phyloP scores from a whole-genome alignment of 2,888 invertebrate genomes.

The Cyaniris semiargus region DNA sequence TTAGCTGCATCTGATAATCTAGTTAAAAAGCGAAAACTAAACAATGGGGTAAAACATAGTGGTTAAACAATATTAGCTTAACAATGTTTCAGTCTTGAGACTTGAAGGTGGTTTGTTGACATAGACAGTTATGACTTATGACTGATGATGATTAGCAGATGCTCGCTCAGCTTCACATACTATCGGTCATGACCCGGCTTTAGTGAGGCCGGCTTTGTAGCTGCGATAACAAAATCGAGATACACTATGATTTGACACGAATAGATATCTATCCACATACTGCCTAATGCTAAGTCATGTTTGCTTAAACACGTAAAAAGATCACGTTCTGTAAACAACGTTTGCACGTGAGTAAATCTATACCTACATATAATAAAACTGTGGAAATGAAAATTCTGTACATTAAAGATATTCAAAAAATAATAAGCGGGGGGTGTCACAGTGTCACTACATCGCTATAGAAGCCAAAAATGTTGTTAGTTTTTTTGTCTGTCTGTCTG shows the following conservation, averaged over 20 bases:
- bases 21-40: too few species aligned
- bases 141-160: neutral
- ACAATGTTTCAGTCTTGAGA: neutral
- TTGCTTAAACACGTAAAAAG: neutral
- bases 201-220: neutral
- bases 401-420: too few species aligned
- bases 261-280: neutral
- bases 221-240: neutral
- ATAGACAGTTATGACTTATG: too few species aligned
- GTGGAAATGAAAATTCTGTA: too few species aligned
- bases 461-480: too few species aligned
- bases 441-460: too few species aligned
- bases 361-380: too few species aligned
- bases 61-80: too few species aligned
- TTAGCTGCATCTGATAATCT: too few species aligned
- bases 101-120: neutral
- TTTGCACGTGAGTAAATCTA: neutral
- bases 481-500: too few species aligned
- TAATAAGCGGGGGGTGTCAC: too few species aligned
- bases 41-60: too few species aligned
- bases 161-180: neutral
- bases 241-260: neutral
- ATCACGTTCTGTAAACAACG: neutral
- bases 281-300: neutral
- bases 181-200: neutral